phyloP scores from a whole-genome alignment of 2,113 vertebrate genomes.

The Natator depressus region DNA sequence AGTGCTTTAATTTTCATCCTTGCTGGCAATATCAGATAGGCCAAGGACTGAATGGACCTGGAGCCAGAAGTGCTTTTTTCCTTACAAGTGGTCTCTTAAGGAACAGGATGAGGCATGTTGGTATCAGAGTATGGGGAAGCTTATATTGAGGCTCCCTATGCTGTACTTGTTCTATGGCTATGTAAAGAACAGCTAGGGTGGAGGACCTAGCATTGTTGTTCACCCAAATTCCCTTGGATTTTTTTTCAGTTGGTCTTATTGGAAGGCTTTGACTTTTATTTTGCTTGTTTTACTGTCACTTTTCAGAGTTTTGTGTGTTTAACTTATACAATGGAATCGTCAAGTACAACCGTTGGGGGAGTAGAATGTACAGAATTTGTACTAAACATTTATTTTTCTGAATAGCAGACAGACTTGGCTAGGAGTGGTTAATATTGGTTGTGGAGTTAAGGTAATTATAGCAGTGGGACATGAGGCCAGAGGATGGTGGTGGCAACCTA shows the following conservation, averaged over 20 bases:
- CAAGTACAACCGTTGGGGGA: constrained; percentile 30
- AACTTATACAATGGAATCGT: constrained; percentile 49
- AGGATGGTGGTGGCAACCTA: constrained; percentile 26
- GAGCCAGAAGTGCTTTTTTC: constrained; percentile 12
- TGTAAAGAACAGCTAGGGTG: not conserved
- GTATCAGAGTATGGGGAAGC: fast-evolving
- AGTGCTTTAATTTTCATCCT: not conserved
- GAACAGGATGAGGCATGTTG: not conserved
- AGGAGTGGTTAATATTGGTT: constrained; percentile 44
- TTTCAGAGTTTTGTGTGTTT: constrained; percentile 56
- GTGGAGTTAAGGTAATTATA: constrained; percentile 41
- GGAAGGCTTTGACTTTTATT: constrained; percentile 1
- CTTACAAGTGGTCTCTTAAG: constrained; percentile 30
- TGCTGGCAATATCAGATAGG: not conserved
- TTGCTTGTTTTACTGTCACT: not conserved
- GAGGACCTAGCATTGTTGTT: not conserved
- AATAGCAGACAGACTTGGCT: constrained; percentile 39
- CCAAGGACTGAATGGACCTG: constrained; percentile 1
- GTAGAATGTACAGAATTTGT: constrained; percentile 59
- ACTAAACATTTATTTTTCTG: constrained; percentile 56
- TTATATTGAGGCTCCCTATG: not conserved
- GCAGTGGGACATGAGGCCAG: not conserved
- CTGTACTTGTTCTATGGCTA: not conserved
- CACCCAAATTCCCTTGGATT: not conserved
- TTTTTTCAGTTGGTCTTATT: not conserved